Percentiles rank a stretch among this genome's conserved stretches.
These are phyloP conservation scores for Arbacia lixula DNA, from an alignment of 53 echinoderm and acorn worm genomes.

Conservation along the genomic window DNA sequence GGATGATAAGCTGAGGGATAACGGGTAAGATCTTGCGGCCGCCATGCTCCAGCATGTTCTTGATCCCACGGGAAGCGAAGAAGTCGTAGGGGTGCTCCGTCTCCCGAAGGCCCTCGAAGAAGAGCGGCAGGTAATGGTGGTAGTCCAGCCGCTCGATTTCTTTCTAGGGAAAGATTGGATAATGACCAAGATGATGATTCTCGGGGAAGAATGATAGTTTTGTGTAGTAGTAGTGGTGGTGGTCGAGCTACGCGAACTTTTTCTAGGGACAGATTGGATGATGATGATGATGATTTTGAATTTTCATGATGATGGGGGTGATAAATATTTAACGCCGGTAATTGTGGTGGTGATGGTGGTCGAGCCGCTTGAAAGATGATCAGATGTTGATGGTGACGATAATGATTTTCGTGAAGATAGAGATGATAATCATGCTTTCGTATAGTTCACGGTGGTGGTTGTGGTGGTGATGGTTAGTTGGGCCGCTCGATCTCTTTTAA, in stretches of 20 bases:
- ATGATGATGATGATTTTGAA: background rate
- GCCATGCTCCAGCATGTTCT: constrained; percentile 73
- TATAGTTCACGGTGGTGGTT: too few relatives aligned
- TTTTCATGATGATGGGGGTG: background rate
- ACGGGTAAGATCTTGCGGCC: constrained; percentile 72
- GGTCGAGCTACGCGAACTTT: too few relatives aligned
- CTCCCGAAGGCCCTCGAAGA: constrained; percentile 82
- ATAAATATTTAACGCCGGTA: background rate
- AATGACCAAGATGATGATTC: too few relatives aligned
- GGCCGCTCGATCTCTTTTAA: too few relatives aligned
- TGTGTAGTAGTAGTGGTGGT: too few relatives aligned
- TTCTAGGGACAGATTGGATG: too few relatives aligned
- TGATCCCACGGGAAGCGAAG: constrained; percentile 69
- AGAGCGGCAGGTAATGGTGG: constrained; percentile 79
- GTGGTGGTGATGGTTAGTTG: too few relatives aligned
- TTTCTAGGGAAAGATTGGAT: too few relatives aligned
- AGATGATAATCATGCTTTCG: background rate
- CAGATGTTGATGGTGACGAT: background rate
- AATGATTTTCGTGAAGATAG: background rate
- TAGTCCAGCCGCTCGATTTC: constrained; percentile 68
- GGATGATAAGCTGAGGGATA: constrained; percentile 76
- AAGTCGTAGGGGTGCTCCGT: constrained; percentile 66
- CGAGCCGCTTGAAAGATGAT: background rate
- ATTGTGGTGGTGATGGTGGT: background rate
- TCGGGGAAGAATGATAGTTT: too few relatives aligned